Evolutionary conservation across 2,797 vertebrate species (phyloP), one percentile per base, ranked within the genome.

Genomic region (Passerculus sandwichensis): DNA sequence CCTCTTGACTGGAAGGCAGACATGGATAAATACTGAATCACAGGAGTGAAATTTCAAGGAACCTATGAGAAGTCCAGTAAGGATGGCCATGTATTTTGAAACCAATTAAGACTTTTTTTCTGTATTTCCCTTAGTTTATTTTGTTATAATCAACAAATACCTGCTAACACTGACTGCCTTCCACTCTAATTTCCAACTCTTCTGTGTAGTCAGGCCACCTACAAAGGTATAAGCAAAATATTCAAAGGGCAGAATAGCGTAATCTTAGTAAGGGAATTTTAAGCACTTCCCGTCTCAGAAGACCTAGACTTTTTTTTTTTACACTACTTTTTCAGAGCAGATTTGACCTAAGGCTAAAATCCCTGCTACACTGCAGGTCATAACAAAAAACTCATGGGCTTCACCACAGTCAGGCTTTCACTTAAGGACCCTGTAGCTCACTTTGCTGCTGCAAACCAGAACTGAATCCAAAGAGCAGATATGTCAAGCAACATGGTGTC

Each of bases 321-420:
- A 8, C 51, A 44, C 59, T 70, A 71, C 62, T 70, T 94, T 94
- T 87, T 92, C 69, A 73, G 82, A 86, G 62, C 34, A 86, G 47
- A 65, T 75, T 76, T 94, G 51, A 93, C 85, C 51, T 56, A 51
- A 66, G 48, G 73, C 70, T 90, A 81, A 94, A 93, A 84, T 66
- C 66, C 25, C 38, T 50, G 22, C 66, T 75, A n/a, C 5, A 22
- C 62, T 74, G 29, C 34, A 84, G 70, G 47, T 45, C 6, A 1
- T 72, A 89, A 66, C 48, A 81, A 69, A 93, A 90, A 87, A 15
- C n/a, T 74, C 56, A 57, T 0, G 3, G 60, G n/a, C 40, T 93
- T 75, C 73, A 75, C 30, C 26, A 32, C 5, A 2, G 11, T 51
- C 70, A 91, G 54, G 44, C 29, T 88, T 88, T 91, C 38, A 50